Percentiles rank a stretch among this genome's conserved stretches.
Evolutionary conservation across 2,888 invertebrate genomes (phyloP).

Genomic region (Dolomedes plantarius): DNA sequence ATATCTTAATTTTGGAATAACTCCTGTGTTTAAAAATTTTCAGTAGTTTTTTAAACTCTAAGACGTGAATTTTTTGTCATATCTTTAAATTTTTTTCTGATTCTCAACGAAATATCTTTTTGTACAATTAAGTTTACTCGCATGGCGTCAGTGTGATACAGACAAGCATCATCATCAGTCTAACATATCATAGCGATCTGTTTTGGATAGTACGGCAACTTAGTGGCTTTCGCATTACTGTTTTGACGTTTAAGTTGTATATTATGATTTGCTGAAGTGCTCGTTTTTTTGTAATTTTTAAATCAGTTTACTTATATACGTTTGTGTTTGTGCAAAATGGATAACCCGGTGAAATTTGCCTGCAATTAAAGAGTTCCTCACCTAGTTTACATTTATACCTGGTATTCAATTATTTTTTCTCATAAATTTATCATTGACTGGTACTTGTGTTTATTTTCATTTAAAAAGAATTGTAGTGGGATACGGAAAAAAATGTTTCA

Average conservation of each 20-base stretch:
- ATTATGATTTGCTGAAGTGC: neutral
- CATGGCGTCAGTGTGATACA: slow-evolving; percentile 34
- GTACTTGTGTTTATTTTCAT: no score
- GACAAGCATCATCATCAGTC: slow-evolving; percentile 52
- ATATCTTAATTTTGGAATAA: no score
- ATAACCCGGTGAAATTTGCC: slow-evolving; percentile 29
- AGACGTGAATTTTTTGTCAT: no score
- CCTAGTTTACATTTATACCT: slow-evolving; percentile 29
- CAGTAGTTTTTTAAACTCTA: no score
- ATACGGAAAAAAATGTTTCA: no score
- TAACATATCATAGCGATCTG: slow-evolving; percentile 66
- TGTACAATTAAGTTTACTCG: neutral
- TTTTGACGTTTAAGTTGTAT: slow-evolving; percentile 5
- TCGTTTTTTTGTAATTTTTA: neutral
- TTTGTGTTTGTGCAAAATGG: slow-evolving; percentile 48
- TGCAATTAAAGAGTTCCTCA: slow-evolving; percentile 20
- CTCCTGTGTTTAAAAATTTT: no score
- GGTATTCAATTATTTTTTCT: slow-evolving; percentile 34
- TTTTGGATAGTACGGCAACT: slow-evolving; percentile 54
- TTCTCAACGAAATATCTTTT: neutral
- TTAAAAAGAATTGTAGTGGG: no score
- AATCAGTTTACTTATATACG: neutral
- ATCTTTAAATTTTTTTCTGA: neutral
- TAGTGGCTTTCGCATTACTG: slow-evolving; percentile 46
- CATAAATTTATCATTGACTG: no score